phyloP scores from a whole-genome alignment of 2,888 invertebrate species.

The Acholoe squamosa region DNA sequence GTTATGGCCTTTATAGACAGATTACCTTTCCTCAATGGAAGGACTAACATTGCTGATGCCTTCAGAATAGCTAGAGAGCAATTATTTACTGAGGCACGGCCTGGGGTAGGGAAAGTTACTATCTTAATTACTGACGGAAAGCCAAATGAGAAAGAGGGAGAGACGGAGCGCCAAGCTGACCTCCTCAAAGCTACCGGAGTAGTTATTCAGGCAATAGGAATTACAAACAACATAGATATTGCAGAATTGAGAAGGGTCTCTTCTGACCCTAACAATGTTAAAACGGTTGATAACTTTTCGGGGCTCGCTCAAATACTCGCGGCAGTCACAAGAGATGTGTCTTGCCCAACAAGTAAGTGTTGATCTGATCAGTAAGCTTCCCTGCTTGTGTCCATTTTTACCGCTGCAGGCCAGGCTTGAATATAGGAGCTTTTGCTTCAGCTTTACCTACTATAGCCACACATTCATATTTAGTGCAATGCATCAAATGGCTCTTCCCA shows the following conservation, averaged over 20 bases:
- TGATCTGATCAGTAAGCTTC: neutral
- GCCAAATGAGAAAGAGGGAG: neutral
- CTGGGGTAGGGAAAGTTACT: neutral
- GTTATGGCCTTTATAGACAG: neutral
- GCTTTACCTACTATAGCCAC: neutral
- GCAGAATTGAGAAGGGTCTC: neutral
- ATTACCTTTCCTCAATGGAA: neutral
- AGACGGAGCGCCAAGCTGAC: conserved; percentile 6
- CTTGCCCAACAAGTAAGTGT: conserved; percentile 26
- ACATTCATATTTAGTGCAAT: too few species aligned
- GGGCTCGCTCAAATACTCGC: neutral
- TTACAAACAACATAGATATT: conserved; percentile 9
- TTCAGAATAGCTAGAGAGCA: neutral
- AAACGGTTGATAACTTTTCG: neutral
- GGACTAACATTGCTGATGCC: conserved; percentile 41
- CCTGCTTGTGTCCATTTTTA: neutral
- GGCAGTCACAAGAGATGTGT: conserved; percentile 5
- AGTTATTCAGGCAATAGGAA: conserved; percentile 30
- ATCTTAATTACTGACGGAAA: conserved; percentile 30
- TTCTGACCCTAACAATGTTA: neutral
- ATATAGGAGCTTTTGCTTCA: neutral
- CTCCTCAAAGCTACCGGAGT: conserved; percentile 38
- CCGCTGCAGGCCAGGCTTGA: neutral
- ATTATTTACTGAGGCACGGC: neutral
- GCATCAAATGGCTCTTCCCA: too few species aligned